Percentiles rank a stretch among this genome's conserved stretches.
Conservation (phyloP, 1,140 invertebrate species). For the Planococcus citri region DNA sequence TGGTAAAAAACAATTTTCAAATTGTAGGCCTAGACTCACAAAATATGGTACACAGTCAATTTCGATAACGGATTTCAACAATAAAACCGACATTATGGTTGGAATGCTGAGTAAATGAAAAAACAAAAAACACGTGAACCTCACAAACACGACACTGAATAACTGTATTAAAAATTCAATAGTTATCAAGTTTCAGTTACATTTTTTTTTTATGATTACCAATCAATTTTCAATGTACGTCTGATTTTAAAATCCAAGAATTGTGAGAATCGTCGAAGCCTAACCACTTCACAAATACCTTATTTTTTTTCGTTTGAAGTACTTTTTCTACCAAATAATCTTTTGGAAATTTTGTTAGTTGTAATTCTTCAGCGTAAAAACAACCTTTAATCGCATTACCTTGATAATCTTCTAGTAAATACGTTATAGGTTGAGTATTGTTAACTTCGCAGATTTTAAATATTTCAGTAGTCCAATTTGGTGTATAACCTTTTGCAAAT, state of each 20-base stretch:
- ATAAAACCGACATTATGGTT: too few relatives aligned
- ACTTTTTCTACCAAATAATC: constrained; percentile 32
- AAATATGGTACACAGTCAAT: not conserved
- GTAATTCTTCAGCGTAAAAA: constrained; percentile 31
- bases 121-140: too few relatives aligned
- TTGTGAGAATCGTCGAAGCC: constrained; percentile 31
- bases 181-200: too few relatives aligned
- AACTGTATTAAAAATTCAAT: too few relatives aligned
- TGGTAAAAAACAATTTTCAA: too few relatives aligned
- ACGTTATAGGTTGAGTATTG: constrained; percentile 24
- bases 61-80: too few relatives aligned
- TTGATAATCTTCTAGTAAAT: constrained; percentile 24
- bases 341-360: constrained; percentile 29
- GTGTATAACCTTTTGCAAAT: constrained; percentile 26
- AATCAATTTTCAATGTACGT: too few relatives aligned
- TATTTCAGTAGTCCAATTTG: constrained; percentile 24
- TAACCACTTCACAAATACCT: constrained; percentile 33
- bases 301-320: constrained; percentile 28
- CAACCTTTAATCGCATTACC: constrained; percentile 23
- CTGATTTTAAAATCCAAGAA: constrained; percentile 28
- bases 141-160: too few relatives aligned
- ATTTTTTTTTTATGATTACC: too few relatives aligned
- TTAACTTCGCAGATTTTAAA: constrained; percentile 24
- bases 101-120: too few relatives aligned
- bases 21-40: too few relatives aligned